These are phyloP conservation scores for Pyrochroa serraticornis DNA, from an alignment of 2,888 invertebrate species.

Conservation along the genomic window DNA sequence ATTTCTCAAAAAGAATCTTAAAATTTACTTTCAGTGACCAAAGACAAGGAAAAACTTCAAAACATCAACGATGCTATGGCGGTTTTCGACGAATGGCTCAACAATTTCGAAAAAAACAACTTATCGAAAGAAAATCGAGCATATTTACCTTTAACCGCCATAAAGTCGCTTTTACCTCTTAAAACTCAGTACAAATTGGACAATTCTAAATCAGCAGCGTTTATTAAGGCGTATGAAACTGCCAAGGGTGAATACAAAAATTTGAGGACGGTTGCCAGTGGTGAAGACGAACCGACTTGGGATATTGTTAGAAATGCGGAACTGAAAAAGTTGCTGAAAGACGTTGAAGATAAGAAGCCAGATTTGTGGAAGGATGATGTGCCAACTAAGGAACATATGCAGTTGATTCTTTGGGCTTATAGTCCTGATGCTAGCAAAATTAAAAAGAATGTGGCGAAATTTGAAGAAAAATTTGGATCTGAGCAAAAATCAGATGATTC, in stretches of 20 bases:
- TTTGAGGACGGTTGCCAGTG: constrained; percentile 67
- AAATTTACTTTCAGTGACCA: constrained; percentile 63
- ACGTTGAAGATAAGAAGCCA: constrained; percentile 65
- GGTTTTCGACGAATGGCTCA: constrained; percentile 74
- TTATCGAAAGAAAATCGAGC: constrained; percentile 72
- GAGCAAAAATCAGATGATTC: constrained; percentile 39
- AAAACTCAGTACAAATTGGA: constrained; percentile 62
- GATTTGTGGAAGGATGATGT: constrained; percentile 71
- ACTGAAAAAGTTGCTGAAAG: constrained; percentile 64
- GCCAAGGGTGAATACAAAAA: constrained; percentile 76
- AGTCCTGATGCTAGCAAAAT: constrained; percentile 73
- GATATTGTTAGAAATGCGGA: constrained; percentile 74
- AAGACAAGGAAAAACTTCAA: constrained; percentile 75
- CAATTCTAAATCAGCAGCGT: constrained; percentile 60
- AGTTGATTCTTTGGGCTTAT: constrained; percentile 77
- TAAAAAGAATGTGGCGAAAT: constrained; percentile 63
- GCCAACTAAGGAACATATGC: constrained; percentile 71
- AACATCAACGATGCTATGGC: constrained; percentile 76
- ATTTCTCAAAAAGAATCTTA: constrained; percentile 11
- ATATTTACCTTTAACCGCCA: constrained; percentile 68
- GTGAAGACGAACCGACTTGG: constrained; percentile 69
- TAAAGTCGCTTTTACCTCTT: constrained; percentile 62
- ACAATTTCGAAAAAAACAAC: constrained; percentile 73
- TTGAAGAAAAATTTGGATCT: constrained; percentile 58
- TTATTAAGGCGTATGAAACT: constrained; percentile 68